Base-by-base conservation (phyloP, 2,888 invertebrate species). In the Mythimna ferrago region DNA sequence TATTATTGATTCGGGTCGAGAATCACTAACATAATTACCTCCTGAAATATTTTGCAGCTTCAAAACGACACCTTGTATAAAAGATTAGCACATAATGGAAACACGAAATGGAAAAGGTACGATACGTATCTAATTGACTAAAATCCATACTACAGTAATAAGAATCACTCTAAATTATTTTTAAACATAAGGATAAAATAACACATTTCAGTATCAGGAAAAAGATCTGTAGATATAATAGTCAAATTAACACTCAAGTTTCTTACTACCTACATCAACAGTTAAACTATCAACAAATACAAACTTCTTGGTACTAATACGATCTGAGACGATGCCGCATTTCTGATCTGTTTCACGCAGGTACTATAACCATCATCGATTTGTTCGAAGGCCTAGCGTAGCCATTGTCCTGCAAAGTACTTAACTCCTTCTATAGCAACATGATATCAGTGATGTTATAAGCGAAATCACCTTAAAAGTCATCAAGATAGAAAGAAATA, bases 391-490 rank as follows among this genome's bases (percentile, higher is more conserved):
- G 53, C 54, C 66, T 35, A 65, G 48, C 16, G 38, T 21, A 35
- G 0, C 61, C 57, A 73, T 79, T 79, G 74, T 83, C 41, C 57
- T 44, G n/a, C 21, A 61, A 63, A 54, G 57, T 21, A 67, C 48
- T 73, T 67, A 79, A 80, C 51, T 7, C 70, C 61, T 67, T 73
- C 19, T 70, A 66, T 19, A 66, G 74, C 19, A 62, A 78, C 26
- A 63, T 32, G 32, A 65, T 57, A 73, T 57, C 35, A 61, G 51
- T 54, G 54, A 66, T 64, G 10, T 48, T 54, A 78, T 53, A 66
- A 41, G 11, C 51, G 19, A 38, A 61, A 63, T 61, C 6, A 66
- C 63, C 56, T 66, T 78, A 68, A 54, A 82, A 65, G 32, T 41
- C 35, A 57, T 14, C 7, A 9, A 65, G 11, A 21, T 2, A 68